Evolutionary conservation across 2,113 vertebrate genomes (phyloP).

Genomic region (Toxostoma redivivum): DNA sequence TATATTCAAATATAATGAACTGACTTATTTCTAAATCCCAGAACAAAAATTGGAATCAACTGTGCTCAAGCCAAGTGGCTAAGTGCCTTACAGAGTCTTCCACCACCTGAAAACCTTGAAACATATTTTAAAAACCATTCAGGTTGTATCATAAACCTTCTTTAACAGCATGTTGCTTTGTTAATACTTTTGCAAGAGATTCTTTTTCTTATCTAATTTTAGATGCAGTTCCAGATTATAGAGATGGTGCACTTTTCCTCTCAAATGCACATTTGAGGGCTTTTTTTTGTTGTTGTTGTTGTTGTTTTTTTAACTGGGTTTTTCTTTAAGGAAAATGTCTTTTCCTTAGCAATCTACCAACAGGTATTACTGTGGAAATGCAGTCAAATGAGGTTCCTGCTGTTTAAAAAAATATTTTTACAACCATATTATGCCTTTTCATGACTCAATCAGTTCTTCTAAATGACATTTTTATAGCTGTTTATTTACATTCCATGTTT

Average conservation of each 20-base stretch:
- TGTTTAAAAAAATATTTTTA: neutral
- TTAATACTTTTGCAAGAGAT: neutral
- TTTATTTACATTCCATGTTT: neutral
- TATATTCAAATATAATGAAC: neutral
- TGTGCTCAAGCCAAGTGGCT: neutral
- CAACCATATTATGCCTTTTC: neutral
- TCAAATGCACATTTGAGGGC: neutral
- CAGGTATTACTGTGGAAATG: neutral
- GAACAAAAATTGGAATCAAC: neutral
- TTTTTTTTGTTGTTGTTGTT: no score
- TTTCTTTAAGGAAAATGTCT: neutral
- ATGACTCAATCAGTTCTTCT: neutral
- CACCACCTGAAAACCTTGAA: neutral
- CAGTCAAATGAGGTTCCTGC: neutral
- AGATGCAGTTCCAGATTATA: neutral
- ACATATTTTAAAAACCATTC: neutral
- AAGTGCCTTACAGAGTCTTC: neutral
- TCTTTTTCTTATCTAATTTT: constrained; percentile 18
- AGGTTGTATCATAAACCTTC: neutral
- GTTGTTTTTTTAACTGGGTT: neutral
- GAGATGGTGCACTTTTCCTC: neutral
- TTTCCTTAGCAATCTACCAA: neutral
- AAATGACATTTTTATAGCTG: neutral
- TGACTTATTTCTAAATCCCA: neutral
- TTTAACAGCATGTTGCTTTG: neutral